phyloP scores from a whole-genome alignment of 2,888 invertebrate species.

The Eutolmus rufibarbis region DNA sequence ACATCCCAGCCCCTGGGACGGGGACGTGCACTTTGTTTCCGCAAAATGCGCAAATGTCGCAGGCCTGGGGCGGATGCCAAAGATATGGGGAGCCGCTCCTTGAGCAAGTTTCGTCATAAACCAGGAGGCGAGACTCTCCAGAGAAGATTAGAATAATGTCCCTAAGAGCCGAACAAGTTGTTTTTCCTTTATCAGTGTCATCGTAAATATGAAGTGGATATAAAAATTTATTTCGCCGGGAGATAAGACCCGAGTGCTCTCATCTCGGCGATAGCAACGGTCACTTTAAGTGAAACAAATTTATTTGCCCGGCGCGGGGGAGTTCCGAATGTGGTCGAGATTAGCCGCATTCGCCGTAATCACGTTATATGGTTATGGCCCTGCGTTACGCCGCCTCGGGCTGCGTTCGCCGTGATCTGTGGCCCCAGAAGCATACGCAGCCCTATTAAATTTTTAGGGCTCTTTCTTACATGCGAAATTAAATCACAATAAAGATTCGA shows the following conservation, averaged over 20 bases:
- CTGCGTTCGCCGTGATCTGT: not conserved
- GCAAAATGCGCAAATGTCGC: not conserved
- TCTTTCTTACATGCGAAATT: not conserved
- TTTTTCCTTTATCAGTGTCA: constrained; percentile 48
- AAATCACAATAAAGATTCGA: not conserved
- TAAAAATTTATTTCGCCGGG: constrained; percentile 46
- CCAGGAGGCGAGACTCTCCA: constrained; percentile 10
- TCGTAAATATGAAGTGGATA: constrained; percentile 49
- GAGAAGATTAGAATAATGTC: constrained; percentile 41
- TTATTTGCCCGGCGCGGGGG: constrained; percentile 58
- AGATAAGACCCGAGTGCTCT: constrained; percentile 45
- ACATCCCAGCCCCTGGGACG: not conserved
- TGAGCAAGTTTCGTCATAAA: constrained; percentile 30
- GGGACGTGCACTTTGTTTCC: not conserved
- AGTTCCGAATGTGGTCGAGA: constrained; percentile 26
- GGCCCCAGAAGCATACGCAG: not conserved
- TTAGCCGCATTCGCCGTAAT: constrained; percentile 42
- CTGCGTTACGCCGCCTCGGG: not conserved
- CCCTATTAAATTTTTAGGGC: not conserved
- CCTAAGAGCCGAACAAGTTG: constrained; percentile 46
- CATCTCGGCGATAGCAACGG: constrained; percentile 57
- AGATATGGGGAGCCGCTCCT: constrained; percentile 22
- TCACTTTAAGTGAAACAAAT: constrained; percentile 62
- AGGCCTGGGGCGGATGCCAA: not conserved
- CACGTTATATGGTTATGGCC: constrained; percentile 42